Percentiles rank a stretch among this genome's conserved stretches.
Conservation (phyloP, 2,888 invertebrate species). For the Elysia crispata region DNA sequence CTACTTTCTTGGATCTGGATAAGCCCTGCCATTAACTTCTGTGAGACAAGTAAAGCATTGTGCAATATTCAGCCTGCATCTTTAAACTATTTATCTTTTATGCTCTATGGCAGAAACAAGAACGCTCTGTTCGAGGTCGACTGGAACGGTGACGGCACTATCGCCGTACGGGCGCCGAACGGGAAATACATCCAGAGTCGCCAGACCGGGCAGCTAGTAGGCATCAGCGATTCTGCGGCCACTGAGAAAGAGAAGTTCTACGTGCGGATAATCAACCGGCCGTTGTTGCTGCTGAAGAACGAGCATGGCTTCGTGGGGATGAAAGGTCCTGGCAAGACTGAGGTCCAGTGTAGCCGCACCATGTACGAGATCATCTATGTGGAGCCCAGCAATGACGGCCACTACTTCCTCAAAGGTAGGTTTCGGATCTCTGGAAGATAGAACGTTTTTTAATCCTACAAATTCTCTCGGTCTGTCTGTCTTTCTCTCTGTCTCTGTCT, state of each 20-base stretch:
- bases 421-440: too few species aligned
- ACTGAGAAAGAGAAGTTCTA: slow-evolving; percentile 94
- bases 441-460: too few species aligned
- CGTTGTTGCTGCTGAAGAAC: slow-evolving; percentile 94
- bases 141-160: slow-evolving; percentile 94
- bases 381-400: slow-evolving; percentile 89
- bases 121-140: slow-evolving; percentile 87
- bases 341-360: slow-evolving; percentile 91
- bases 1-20: too few species aligned
- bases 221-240: slow-evolving; percentile 88
- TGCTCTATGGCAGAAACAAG: slow-evolving; percentile 47
- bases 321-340: slow-evolving; percentile 87
- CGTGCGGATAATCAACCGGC: slow-evolving; percentile 84
- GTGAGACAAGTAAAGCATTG: too few species aligned
- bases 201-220: slow-evolving; percentile 94
- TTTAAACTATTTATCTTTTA: too few species aligned
- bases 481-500: too few species aligned
- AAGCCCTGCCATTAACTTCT: too few species aligned
- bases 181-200: slow-evolving; percentile 95
- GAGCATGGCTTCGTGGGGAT: slow-evolving; percentile 97
- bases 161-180: slow-evolving; percentile 94
- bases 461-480: too few species aligned
- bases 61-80: too few species aligned
- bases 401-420: slow-evolving; percentile 92
- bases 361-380: slow-evolving; percentile 95